These are phyloP conservation scores for Pavo muticus DNA, from an alignment of 2,113 vertebrate species.

Conservation along the genomic window DNA sequence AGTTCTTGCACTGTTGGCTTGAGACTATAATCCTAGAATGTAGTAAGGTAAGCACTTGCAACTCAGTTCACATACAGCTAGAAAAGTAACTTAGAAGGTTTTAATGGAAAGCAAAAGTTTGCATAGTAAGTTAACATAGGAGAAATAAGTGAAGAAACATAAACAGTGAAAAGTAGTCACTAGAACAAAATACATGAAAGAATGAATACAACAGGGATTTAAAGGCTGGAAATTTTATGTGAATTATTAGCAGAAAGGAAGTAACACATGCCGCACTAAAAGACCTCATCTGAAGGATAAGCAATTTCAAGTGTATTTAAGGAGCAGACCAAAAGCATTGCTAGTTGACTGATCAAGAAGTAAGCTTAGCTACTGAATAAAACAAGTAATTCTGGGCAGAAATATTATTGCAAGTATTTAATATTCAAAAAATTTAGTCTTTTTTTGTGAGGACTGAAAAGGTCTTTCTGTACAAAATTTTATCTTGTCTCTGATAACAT, in stretches of 20 bases:
- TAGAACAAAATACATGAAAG: not conserved
- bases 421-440: not conserved
- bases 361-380: not conserved
- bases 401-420: not conserved
- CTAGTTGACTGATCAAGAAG: not conserved
- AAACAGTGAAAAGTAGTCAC: not conserved
- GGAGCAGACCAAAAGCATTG: not conserved
- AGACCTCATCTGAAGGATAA: not conserved
- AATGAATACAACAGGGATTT: not conserved
- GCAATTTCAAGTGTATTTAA: not conserved
- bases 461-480: not conserved
- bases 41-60: not conserved
- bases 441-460: not conserved
- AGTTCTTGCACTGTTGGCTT: not conserved
- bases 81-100: not conserved
- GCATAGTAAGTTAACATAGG: not conserved
- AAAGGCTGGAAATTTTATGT: not conserved
- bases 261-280: not conserved
- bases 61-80: not conserved
- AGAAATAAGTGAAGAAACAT: not conserved
- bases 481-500: not conserved
- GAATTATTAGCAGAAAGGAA: not conserved
- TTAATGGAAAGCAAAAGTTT: conserved; percentile 1
- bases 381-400: not conserved
- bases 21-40: not conserved